A percentile compares a stretch with the other conserved stretches of the same genome.
These are phyloP conservation scores for Patella ulyssiponensis DNA, from an alignment of 2,888 invertebrate species.

Conservation along the genomic window DNA sequence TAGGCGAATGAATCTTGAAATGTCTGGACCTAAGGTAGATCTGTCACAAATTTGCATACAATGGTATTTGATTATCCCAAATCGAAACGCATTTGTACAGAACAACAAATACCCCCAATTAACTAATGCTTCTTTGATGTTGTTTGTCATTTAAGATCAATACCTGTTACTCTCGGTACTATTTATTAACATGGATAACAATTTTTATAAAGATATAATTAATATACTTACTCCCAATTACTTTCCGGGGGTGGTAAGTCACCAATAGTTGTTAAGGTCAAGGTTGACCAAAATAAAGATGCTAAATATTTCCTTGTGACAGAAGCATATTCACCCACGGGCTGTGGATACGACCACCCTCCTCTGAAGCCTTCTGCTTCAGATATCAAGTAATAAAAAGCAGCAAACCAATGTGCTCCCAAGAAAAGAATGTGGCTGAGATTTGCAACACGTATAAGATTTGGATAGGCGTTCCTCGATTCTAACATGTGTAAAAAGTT, in stretches of 20 bases:
- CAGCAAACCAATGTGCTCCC: constrained; percentile 97
- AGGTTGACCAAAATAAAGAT: constrained; percentile 95
- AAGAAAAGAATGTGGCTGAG: constrained; percentile 94
- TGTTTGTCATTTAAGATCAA: too few species aligned
- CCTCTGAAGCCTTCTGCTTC: constrained; percentile 77
- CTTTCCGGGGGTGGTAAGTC: constrained; percentile 96
- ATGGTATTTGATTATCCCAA: too few species aligned
- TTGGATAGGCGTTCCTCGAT: constrained; percentile 94
- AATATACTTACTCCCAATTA: constrained; percentile 91
- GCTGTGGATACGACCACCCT: constrained; percentile 75
- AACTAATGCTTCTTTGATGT: too few species aligned
- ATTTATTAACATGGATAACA: too few species aligned
- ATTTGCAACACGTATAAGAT: constrained; percentile 95
- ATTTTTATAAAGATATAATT: constrained; percentile 13
- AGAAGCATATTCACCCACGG: constrained; percentile 81
- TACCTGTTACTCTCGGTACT: too few species aligned
- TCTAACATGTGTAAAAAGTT: constrained; percentile 95
- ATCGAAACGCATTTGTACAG: too few species aligned
- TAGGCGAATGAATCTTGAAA: too few species aligned
- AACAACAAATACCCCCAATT: too few species aligned
- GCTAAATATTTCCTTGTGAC: constrained; percentile 93
- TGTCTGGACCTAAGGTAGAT: too few species aligned
- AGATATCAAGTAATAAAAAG: constrained; percentile 94
- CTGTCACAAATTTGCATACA: too few species aligned
- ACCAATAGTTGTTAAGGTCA: constrained; percentile 95